Percentiles rank a stretch among this genome's conserved stretches.
Conservation (phyloP, 2,888 invertebrate species). For the Ochropleura leucogaster region DNA sequence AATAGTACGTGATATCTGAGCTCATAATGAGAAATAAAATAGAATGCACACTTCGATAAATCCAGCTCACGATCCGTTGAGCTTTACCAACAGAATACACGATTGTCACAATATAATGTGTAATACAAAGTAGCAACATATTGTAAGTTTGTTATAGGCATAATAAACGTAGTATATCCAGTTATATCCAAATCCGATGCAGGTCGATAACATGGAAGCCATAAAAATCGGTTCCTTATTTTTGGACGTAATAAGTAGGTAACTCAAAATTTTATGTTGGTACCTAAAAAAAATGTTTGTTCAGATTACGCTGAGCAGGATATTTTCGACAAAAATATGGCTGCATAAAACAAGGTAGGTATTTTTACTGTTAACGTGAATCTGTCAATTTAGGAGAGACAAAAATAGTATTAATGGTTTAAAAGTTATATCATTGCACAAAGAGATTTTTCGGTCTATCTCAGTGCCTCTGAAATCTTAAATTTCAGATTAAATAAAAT, state of each 20-base stretch:
- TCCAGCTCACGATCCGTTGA: background rate
- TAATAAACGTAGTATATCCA: constrained; percentile 14
- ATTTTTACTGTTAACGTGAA: constrained; percentile 12
- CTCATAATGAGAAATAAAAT: background rate
- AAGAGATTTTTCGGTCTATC: constrained; percentile 22
- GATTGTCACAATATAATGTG: background rate
- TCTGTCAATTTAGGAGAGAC: constrained; percentile 13
- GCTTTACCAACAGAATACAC: background rate
- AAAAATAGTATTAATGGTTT: constrained; percentile 3
- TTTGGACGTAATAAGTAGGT: background rate
- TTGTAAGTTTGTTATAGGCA: background rate
- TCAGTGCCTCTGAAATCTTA: constrained; percentile 14
- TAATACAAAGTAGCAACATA: background rate
- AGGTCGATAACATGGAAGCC: background rate
- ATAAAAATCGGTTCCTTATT: background rate
- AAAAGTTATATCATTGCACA: constrained; percentile 26
- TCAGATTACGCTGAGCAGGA: no score
- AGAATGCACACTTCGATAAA: background rate
- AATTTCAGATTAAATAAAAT: constrained; percentile 44
- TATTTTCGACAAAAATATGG: background rate
- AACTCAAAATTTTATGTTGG: background rate
- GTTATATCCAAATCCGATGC: background rate
- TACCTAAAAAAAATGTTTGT: background rate
- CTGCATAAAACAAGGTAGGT: background rate
- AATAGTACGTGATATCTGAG: background rate